Evolutionary conservation across 2,888 invertebrate species (phyloP).

Genomic region (Drosophila lutescens): DNA sequence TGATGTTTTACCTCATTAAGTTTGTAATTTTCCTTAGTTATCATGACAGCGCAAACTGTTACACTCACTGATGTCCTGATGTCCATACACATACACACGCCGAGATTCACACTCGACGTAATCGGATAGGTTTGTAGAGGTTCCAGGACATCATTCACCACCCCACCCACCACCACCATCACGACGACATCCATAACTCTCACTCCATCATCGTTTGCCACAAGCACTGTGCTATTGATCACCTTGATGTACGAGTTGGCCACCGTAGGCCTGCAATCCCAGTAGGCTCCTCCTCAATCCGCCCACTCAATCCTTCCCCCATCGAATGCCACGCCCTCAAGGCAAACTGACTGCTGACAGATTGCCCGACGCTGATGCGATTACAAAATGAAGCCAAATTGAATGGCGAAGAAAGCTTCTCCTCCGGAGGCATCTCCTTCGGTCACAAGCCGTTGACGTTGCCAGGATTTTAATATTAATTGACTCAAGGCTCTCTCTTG

Average conservation of each 20-base stretch:
- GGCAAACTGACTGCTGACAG: constrained; percentile 49
- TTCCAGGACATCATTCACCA: not conserved
- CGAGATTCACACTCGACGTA: constrained; percentile 41
- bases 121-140: constrained; percentile 60
- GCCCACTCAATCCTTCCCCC: not conserved
- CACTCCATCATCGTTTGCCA: constrained; percentile 66
- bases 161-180: not conserved
- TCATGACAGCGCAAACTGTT: constrained; percentile 2
- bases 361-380: constrained; percentile 62
- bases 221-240: constrained; percentile 72
- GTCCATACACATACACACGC: constrained; percentile 2
- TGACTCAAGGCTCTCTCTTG: constrained; percentile 37
- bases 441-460: constrained; percentile 28
- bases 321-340: not conserved
- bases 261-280: constrained; percentile 30
- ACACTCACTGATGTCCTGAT: constrained; percentile 9
- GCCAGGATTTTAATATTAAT: constrained; percentile 49
- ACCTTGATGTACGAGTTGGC: constrained; percentile 73
- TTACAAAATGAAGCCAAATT: constrained; percentile 72
- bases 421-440: constrained; percentile 18
- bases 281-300: constrained; percentile 10
- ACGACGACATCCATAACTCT: not conserved
- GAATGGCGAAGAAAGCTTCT: constrained; percentile 47
- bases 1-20: not conserved
- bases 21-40: not conserved